Percentiles rank a stretch among this genome's conserved stretches.
Conservation (phyloP, 2,888 invertebrate genomes). For the Pollenia amentaria region DNA sequence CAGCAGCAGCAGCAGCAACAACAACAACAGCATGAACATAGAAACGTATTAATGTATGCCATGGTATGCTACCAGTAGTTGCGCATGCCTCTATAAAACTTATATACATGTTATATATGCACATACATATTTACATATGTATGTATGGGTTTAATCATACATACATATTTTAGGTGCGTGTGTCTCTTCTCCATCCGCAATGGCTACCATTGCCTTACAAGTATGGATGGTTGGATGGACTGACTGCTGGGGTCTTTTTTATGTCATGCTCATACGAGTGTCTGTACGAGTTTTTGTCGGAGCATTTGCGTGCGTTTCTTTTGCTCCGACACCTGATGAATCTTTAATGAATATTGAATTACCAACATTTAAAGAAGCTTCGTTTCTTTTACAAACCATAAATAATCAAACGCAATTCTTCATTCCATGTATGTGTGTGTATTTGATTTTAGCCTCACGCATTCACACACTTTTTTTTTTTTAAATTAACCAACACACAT, state of each 20-base stretch:
- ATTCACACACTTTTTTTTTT: background rate
- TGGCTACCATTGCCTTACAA: conserved; percentile 49
- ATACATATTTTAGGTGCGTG: conserved; percentile 38
- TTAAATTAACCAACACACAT: conserved; percentile 30
- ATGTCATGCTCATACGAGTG: conserved; percentile 67
- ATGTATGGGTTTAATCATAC: background rate
- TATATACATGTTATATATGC: background rate
- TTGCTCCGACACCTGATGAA: conserved; percentile 81
- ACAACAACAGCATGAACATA: background rate
- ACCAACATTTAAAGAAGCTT: conserved; percentile 61
- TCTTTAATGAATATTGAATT: conserved; percentile 80
- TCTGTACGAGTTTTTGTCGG: conserved; percentile 2
- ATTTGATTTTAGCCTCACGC: conserved; percentile 7
- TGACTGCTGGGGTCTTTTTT: conserved; percentile 23
- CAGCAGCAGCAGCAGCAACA: conserved; percentile 18
- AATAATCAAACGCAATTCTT: conserved; percentile 61
- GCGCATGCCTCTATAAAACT: conserved; percentile 19
- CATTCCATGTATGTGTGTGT: background rate
- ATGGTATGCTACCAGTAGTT: conserved; percentile 45
- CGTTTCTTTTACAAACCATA: conserved; percentile 40
- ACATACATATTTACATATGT: background rate
- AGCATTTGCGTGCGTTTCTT: conserved; percentile 43
- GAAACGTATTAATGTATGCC: conserved; percentile 52
- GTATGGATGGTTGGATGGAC: conserved; percentile 22
- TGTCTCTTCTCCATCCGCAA: conserved; percentile 68